These are phyloP conservation scores for Coracias cyanogaster DNA, from an alignment of 2,797 vertebrate genomes.

Conservation along the genomic window DNA sequence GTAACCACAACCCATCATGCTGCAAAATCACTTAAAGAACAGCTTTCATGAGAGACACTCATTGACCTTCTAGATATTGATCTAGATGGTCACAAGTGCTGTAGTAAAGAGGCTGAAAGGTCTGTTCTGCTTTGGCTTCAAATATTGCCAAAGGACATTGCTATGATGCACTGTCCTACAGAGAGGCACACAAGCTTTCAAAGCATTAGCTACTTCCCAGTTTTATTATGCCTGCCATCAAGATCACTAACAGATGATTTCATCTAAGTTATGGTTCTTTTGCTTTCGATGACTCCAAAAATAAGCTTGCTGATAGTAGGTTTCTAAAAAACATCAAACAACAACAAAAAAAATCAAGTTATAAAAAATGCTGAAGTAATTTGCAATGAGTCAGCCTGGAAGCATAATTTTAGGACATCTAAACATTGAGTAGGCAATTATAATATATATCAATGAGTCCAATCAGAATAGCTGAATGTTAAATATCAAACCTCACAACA, in stretches of 20 bases:
- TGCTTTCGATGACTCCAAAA: not conserved
- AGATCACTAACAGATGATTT: not conserved
- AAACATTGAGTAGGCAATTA: not conserved
- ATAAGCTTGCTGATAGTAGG: slow-evolving; percentile 14
- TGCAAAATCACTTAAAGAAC: not conserved
- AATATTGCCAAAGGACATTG: not conserved
- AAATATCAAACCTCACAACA: slow-evolving; percentile 21
- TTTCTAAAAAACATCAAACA: not conserved
- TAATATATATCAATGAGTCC: not conserved
- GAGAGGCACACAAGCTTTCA: not conserved
- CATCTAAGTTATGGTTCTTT: not conserved
- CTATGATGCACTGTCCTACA: not conserved
- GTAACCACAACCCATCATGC: not conserved
- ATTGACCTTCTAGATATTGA: not conserved
- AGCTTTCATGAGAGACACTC: not conserved
- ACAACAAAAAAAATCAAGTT: not conserved
- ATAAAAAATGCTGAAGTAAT: not conserved
- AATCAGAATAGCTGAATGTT: slow-evolving; percentile 15
- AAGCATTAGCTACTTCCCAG: not conserved
- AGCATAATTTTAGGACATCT: not conserved
- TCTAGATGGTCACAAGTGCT: not conserved
- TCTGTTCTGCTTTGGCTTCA: not conserved
- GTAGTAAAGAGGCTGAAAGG: not conserved
- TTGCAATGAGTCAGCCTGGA: slow-evolving; percentile 17
- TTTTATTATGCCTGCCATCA: not conserved